These are phyloP conservation scores for Crocidura indochinensis DNA, from an alignment of 2,797 vertebrate genomes.

Conservation along the genomic window DNA sequence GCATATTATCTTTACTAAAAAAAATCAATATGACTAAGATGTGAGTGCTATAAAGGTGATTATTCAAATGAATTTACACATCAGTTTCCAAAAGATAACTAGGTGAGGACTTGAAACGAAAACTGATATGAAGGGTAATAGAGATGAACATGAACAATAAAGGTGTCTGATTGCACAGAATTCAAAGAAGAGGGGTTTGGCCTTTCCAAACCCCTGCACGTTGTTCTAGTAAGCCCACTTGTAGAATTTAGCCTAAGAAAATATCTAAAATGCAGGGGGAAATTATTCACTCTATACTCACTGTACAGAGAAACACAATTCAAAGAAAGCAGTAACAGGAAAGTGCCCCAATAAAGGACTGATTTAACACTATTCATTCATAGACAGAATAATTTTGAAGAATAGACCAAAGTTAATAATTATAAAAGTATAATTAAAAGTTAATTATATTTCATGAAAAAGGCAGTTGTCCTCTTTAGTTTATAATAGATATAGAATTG, in stretches of 20 bases:
- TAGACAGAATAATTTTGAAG: neutral
- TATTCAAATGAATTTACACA: conserved; percentile 25
- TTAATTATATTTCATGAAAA: neutral
- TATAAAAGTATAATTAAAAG: neutral
- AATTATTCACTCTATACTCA: neutral
- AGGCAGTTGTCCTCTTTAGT: neutral
- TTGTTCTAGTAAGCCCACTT: conserved; percentile 3
- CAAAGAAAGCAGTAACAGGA: neutral
- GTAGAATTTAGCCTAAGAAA: conserved; percentile 21
- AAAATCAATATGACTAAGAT: conserved; percentile 38
- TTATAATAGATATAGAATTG: neutral
- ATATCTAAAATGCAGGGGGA: conserved; percentile 20
- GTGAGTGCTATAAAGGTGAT: neutral
- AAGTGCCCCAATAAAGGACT: neutral
- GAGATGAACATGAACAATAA: neutral
- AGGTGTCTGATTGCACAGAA: neutral
- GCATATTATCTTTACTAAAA: neutral
- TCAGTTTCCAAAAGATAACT: neutral
- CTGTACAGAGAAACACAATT: neutral
- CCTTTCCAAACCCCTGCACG: neutral
- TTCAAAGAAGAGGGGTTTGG: conserved; percentile 5
- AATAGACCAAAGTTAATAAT: neutral
- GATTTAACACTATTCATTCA: neutral
- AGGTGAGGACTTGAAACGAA: conserved; percentile 4
- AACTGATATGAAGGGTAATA: neutral